Base-by-base conservation (phyloP, 1,140 invertebrate species). In the Zaprionus camerounensis region DNA sequence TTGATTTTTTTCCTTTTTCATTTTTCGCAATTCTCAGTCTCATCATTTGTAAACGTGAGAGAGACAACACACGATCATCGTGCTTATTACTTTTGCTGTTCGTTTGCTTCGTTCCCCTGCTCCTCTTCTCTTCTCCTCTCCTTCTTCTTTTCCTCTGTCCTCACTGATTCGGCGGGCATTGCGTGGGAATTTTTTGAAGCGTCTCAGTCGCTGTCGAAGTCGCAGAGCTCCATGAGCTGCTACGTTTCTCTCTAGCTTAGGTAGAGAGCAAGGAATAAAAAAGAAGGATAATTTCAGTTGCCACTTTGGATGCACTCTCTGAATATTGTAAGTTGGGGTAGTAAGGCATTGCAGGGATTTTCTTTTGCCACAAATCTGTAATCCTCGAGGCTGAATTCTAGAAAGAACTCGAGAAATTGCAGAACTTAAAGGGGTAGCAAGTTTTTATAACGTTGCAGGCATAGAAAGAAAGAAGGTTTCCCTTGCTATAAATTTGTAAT, bases 141-240 rank as follows among this genome's bases (percentile, higher is more conserved):
- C 46, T 17, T 2, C 41, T 44, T 9, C 1, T 38, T 38, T 51
- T 46, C 41, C 5, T 46, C 46, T 24, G 17, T 41, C 38, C 38
- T 41, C 38, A n/a, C 41, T 69, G 61, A 55, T 68, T 81, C 72
- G 78, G 66, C 41, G 41, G 41, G 41, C 41, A 80, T 86, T 88
- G 80, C 80, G 83, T 86, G 80, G 83, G 83, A 86, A 86, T 77
- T 80, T 85, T 86, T 78, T 55, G 71, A 56, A 76, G 57, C 63
- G 63, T 67, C 58, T 13, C 64, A 51, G 63, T 67, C 58, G n/a
- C 58, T 57, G 70, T 66, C 65, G 56, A 17, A 51, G 64, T 53
- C 49, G 7, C 22, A 51, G 62, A 61, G 46, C 62, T 17, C 34
- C 46, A 44, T 46, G 62, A 61, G 46, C 68, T 17, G 44, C 46